Percentiles rank a stretch among this genome's conserved stretches.
These are phyloP conservation scores for Apis laboriosa DNA, from an alignment of 1,140 invertebrate genomes.

Conservation along the genomic window DNA sequence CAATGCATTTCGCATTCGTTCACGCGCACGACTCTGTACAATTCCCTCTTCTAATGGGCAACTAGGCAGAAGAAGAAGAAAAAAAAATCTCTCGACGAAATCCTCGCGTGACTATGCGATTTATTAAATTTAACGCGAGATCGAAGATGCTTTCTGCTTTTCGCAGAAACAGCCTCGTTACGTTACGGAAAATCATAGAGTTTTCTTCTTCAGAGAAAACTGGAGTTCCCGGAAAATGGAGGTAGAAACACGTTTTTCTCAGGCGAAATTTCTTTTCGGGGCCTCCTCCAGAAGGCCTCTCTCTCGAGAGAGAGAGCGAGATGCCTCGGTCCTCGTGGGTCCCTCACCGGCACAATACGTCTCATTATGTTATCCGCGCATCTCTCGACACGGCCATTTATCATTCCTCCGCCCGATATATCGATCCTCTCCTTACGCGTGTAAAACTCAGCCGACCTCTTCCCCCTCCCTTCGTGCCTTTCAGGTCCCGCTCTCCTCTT, in stretches of 20 bases:
- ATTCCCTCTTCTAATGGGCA: too few species aligned
- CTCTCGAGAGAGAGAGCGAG: constrained; percentile 49
- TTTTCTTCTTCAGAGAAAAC: background rate
- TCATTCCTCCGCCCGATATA: constrained; percentile 68
- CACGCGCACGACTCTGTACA: background rate
- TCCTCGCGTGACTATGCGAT: background rate
- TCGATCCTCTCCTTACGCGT: constrained; percentile 61
- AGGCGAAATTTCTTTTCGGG: constrained; percentile 46
- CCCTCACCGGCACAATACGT: constrained; percentile 70
- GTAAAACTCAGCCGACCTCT: constrained; percentile 52
- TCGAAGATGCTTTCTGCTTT: background rate
- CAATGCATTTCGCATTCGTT: constrained; percentile 21
- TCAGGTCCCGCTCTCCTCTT: constrained; percentile 30
- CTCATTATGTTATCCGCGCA: constrained; percentile 75
- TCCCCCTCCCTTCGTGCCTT: constrained; percentile 6
- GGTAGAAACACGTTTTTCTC: constrained; percentile 12
- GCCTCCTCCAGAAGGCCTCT: constrained; percentile 9
- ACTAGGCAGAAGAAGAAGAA: too few species aligned
- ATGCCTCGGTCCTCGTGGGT: constrained; percentile 51
- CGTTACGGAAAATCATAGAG: background rate
- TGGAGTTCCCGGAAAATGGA: constrained; percentile 49
- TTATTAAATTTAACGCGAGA: too few species aligned
- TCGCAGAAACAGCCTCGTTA: background rate
- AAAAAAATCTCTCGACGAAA: background rate
- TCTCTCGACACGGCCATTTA: constrained; percentile 72